Conservation (phyloP, 2,888 invertebrate species). For the Drosophila nr. perissopoda region DNA sequence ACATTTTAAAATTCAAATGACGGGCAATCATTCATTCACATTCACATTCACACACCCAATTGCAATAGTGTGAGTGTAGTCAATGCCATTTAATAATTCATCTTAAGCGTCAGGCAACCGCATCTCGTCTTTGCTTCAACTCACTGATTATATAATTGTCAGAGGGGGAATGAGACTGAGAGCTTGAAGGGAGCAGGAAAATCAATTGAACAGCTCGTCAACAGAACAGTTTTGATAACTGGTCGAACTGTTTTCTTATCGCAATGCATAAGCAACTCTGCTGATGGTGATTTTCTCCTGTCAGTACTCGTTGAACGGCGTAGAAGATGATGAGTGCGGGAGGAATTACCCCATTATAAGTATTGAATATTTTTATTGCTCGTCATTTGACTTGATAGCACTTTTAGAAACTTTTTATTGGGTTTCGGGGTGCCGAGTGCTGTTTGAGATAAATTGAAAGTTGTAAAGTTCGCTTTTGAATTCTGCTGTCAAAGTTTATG, state of each 20-base stretch:
- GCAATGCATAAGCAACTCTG: conserved; percentile 21
- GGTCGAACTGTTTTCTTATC: conserved; percentile 12
- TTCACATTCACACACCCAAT: not conserved
- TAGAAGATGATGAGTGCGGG: not conserved
- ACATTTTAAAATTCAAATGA: conserved; percentile 63
- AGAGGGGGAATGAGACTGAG: not conserved
- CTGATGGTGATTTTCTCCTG: conserved; percentile 20
- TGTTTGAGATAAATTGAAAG: conserved; percentile 1
- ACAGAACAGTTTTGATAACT: conserved; percentile 41
- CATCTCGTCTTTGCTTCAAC: conserved; percentile 15
- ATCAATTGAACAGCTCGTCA: conserved; percentile 38
- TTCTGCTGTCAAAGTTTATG: not conserved
- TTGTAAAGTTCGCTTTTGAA: not conserved
- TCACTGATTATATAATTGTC: conserved; percentile 35
- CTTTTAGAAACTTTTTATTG: conserved; percentile 20
- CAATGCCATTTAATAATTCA: conserved; percentile 50
- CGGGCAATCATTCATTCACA: conserved; percentile 48
- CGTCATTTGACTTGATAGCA: conserved; percentile 35
- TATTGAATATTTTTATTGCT: conserved; percentile 43
- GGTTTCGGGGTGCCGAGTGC: not conserved
- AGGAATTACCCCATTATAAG: conserved; percentile 32
- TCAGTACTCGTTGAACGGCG: conserved; percentile 1
- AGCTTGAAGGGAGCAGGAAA: conserved; percentile 21
- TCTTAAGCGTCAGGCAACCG: conserved; percentile 8
- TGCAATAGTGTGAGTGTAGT: conserved; percentile 18